These are phyloP conservation scores for Calephelis virginiensis DNA, from an alignment of 1,140 invertebrate genomes.

Conservation along the genomic window DNA sequence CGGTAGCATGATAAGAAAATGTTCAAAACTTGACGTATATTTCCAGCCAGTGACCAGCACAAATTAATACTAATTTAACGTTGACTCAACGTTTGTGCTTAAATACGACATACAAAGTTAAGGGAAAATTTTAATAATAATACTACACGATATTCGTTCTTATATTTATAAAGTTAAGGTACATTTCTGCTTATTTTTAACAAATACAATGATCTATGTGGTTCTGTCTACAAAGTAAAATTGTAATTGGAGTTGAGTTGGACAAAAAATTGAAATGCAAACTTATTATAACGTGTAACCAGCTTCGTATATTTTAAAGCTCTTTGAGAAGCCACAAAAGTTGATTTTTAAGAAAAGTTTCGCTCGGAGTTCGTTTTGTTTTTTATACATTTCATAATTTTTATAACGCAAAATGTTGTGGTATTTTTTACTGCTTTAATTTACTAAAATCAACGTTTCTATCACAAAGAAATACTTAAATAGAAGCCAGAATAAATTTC, in stretches of 20 bases:
- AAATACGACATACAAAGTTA: not conserved
- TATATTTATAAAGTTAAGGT: not conserved
- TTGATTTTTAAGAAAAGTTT: slow-evolving; percentile 1
- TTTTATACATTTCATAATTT: slow-evolving; percentile 8
- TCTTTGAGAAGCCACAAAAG: slow-evolving; percentile 8
- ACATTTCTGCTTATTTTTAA: not conserved
- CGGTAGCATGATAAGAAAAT: too few species aligned
- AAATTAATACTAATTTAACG: too few species aligned
- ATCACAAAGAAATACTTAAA: too few species aligned
- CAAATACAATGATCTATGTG: not conserved
- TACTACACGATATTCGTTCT: not conserved
- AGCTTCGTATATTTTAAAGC: slow-evolving; percentile 18
- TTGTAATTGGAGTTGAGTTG: slow-evolving; percentile 10
- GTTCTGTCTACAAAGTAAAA: slow-evolving; percentile 2
- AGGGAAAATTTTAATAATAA: not conserved
- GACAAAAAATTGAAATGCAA: slow-evolving; percentile 16
- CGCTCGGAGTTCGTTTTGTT: not conserved
- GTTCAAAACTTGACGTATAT: too few species aligned
- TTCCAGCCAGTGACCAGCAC: too few species aligned
- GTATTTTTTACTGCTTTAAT: not conserved
- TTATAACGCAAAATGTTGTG: not conserved
- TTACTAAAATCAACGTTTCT: too few species aligned
- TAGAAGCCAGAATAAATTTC: too few species aligned
- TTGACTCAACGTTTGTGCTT: not conserved
- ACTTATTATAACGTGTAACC: slow-evolving; percentile 12